phyloP scores from a whole-genome alignment of 2,797 vertebrate genomes.

The Somateria mollissima region DNA sequence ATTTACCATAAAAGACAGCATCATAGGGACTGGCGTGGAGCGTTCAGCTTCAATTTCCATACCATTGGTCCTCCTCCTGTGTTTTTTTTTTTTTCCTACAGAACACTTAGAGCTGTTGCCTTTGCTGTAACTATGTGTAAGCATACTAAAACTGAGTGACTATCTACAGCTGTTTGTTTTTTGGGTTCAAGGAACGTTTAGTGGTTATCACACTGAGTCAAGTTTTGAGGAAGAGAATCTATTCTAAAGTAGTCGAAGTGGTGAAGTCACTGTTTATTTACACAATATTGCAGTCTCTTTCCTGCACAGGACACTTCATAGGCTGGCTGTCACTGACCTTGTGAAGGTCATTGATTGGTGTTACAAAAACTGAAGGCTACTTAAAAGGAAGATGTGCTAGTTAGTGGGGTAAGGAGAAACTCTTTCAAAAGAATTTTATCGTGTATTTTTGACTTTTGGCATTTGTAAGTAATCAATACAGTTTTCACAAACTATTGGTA shows the following conservation, averaged over 20 bases:
- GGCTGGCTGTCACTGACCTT: not conserved
- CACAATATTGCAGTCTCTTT: not conserved
- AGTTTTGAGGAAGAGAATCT: not conserved
- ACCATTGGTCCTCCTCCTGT: not conserved
- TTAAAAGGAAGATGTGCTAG: not conserved
- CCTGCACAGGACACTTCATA: not conserved
- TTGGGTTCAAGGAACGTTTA: not conserved
- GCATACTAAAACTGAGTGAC: not conserved
- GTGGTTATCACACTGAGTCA: not conserved
- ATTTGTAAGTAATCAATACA: not conserved
- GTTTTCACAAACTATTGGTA: not conserved
- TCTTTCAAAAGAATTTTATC: not conserved
- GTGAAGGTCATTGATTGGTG: not conserved
- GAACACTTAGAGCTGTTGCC: not conserved
- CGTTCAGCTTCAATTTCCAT: not conserved
- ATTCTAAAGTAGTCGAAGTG: not conserved
- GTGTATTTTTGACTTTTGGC: not conserved
- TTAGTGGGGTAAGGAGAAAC: not conserved
- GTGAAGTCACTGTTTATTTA: not conserved
- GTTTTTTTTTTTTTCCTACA: not conserved
- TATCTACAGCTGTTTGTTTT: not conserved
- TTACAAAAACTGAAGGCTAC: not conserved
- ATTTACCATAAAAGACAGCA: not conserved
- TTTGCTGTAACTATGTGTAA: not conserved
- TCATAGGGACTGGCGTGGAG: not conserved